phyloP scores from a whole-genome alignment of 2,113 vertebrate genomes.

The Pedionomus torquatus region DNA sequence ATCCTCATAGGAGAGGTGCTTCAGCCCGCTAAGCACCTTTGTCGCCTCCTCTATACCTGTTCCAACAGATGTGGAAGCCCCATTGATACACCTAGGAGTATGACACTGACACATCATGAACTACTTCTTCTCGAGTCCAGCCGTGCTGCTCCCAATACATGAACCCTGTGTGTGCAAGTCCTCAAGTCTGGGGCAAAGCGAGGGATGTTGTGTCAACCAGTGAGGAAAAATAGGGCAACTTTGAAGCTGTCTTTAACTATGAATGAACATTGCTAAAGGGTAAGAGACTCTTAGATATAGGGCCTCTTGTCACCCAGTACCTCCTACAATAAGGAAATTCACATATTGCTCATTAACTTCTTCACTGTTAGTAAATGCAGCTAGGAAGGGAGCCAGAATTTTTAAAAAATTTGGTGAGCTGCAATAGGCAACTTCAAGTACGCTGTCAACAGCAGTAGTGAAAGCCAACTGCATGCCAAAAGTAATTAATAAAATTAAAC shows the following conservation, averaged over 20 bases:
- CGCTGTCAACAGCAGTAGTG: background rate
- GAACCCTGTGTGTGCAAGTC: background rate
- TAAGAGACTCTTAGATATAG: background rate
- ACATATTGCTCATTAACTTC: background rate
- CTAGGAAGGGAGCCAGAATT: background rate
- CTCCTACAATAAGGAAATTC: background rate
- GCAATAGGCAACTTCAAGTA: background rate
- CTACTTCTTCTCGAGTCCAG: background rate
- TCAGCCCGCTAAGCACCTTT: too few species aligned
- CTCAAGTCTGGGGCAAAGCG: background rate
- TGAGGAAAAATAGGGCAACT: background rate
- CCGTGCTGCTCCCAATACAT: background rate
- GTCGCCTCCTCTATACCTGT: too few species aligned
- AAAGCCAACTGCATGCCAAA: background rate
- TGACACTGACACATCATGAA: background rate
- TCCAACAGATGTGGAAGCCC: background rate
- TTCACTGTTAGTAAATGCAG: background rate
- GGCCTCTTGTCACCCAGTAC: background rate
- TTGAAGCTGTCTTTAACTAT: background rate
- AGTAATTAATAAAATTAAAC: background rate
- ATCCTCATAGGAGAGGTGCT: too few species aligned
- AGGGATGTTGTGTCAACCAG: background rate
- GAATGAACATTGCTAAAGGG: background rate
- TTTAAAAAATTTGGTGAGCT: background rate
- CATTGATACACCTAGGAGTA: rapidly evolving